phyloP scores from a whole-genome alignment of 2,888 invertebrate genomes.

The Patella depressa region DNA sequence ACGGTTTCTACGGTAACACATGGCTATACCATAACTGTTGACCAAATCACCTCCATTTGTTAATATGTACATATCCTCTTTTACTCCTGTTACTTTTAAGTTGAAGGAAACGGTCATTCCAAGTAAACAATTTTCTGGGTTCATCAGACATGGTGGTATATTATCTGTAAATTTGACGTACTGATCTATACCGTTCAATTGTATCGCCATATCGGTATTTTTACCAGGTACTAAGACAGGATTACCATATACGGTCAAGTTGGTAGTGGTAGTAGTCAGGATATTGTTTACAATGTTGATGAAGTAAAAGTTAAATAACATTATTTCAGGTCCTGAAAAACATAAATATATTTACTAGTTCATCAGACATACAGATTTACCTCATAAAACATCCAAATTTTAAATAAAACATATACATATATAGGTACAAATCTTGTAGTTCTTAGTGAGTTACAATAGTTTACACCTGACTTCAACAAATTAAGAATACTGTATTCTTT shows the following conservation, averaged over 20 bases:
- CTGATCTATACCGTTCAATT: constrained; percentile 43
- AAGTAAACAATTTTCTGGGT: constrained; percentile 38
- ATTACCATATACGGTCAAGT: constrained; percentile 36
- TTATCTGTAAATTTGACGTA: constrained; percentile 36
- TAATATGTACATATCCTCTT: constrained; percentile 45
- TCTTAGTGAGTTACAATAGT: no score
- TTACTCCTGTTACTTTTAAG: constrained; percentile 37
- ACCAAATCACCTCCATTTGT: constrained; percentile 26
- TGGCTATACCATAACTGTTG: neutral
- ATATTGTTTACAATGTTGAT: constrained; percentile 31
- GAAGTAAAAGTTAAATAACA: constrained; percentile 35
- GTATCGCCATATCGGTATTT: constrained; percentile 28
- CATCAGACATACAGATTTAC: no score
- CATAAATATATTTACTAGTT: neutral
- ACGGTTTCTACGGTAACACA: neutral
- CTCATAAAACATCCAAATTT: no score
- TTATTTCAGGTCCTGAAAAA: constrained; percentile 37
- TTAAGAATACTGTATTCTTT: no score
- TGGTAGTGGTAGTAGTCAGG: constrained; percentile 36
- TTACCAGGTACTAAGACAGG: constrained; percentile 31
- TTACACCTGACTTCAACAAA: no score
- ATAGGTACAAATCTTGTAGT: no score
- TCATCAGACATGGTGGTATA: constrained; percentile 31
- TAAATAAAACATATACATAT: no score
- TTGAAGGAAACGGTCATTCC: constrained; percentile 46